Percentiles rank a stretch among this genome's conserved stretches.
Conservation (phyloP, 2,113 vertebrate genomes). For the Sturnus vulgaris region DNA sequence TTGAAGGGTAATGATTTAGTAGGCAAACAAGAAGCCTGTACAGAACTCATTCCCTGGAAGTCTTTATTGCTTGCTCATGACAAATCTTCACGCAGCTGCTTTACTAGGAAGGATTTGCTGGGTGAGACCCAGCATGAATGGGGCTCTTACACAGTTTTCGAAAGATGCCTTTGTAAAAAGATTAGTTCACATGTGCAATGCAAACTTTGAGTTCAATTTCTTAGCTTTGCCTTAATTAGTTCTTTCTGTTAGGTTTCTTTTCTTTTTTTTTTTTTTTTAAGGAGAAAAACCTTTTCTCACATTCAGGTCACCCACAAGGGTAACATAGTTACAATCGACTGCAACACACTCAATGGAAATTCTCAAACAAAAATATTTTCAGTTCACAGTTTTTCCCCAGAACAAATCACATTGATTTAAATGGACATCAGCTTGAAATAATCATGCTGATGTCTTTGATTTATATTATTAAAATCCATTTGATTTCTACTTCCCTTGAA, state of each 20-base stretch:
- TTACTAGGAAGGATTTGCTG: constrained; percentile 35
- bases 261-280: background rate
- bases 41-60: constrained; percentile 5
- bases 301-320: constrained; percentile 4
- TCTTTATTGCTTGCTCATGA: constrained; percentile 39
- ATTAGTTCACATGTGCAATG: constrained; percentile 53
- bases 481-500: background rate
- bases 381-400: background rate
- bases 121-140: background rate
- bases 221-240: constrained; percentile 61
- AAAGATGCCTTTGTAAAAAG: constrained; percentile 45
- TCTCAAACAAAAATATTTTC: background rate
- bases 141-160: background rate
- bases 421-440: background rate
- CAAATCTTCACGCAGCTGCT: background rate
- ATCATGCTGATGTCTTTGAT: background rate
- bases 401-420: background rate
- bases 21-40: constrained; percentile 5
- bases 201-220: constrained; percentile 51
- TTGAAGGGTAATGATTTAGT: background rate
- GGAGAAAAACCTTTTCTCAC: background rate
- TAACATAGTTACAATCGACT: background rate
- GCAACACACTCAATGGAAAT: background rate
- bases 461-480: background rate
- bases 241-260: constrained; percentile 15